These are phyloP conservation scores for Drosophila pruinosa DNA, from an alignment of 1,140 invertebrate genomes.

Conservation along the genomic window DNA sequence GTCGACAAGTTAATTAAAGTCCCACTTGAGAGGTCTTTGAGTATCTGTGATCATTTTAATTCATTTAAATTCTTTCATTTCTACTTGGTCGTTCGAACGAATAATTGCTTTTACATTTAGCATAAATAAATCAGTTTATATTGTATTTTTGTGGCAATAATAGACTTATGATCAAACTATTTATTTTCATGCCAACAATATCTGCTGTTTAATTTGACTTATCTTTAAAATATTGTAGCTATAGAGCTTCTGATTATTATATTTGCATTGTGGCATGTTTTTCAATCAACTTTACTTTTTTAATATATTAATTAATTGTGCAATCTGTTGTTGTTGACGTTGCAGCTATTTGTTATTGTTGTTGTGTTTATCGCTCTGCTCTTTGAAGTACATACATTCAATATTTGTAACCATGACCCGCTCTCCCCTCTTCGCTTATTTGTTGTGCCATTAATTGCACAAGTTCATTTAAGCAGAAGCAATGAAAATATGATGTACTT, in stretches of 20 bases:
- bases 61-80: too few relatives aligned
- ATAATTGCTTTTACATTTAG: too few relatives aligned
- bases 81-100: too few relatives aligned
- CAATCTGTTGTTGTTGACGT: constrained; percentile 33
- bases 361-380: constrained; percentile 30
- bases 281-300: not conserved
- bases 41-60: too few relatives aligned
- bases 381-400: constrained; percentile 67
- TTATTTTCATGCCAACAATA: too few relatives aligned
- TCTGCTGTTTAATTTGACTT: not conserved
- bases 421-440: not conserved
- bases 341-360: constrained; percentile 31
- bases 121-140: too few relatives aligned
- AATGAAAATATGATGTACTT: constrained; percentile 68
- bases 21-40: too few relatives aligned
- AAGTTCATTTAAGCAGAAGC: constrained; percentile 77
- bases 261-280: too few relatives aligned
- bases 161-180: too few relatives aligned
- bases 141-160: too few relatives aligned
- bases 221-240: not conserved
- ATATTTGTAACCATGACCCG: constrained; percentile 55
- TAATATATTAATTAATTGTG: constrained; percentile 28
- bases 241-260: not conserved
- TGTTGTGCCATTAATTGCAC: constrained; percentile 56
- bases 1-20: too few relatives aligned